Base-by-base conservation (phyloP, 53 echinoderm and acorn worm species). In the Antedon mediterranea region DNA sequence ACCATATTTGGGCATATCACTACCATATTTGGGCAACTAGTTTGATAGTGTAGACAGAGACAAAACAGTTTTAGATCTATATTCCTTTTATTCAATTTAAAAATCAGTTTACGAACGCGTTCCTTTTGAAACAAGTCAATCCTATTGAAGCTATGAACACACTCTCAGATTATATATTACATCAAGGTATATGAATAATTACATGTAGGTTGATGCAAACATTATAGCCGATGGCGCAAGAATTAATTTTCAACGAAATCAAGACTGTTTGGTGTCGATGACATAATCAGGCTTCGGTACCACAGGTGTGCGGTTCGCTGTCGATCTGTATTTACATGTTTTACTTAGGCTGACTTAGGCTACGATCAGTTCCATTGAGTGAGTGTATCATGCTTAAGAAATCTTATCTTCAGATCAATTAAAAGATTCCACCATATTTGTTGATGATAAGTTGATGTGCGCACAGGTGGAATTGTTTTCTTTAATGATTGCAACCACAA, bases 361-460 rank as follows among this genome's bases (percentile, higher is more conserved):
- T 57, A 57, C 57, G 57, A 11, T 37, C 37, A 37, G 37, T 57
- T 57, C 23, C 57, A 18, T 23, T 57, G 1, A 23, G 57, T 18
- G 57, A 57, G 57, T 57, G 57, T 57, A 57, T 57, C 57, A 23
- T 57, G 57, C 57, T 11, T 15, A 57, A 6, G 57, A 57, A 57
- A 57, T 57, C 20, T 57, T 57, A 57, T 57, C 57, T 57, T 57
- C 57, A 57, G 57, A 57, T 57, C 57, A 57, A 57, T 57, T 57
- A 57, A 57, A 57, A 57, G 57, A 57, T 57, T 57, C 57, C 57
- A 57, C 57, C 57, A 57, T 57, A n/a, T 57, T 57, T 37, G 37
- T 37, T 37, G 4, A 37, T 37, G 37, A 37, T 37, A 37, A 37
- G 57, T 18, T 57, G 57, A 57, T 11, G 57, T 57, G 15, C 2